Evolutionary conservation across 2,888 invertebrate species (phyloP).

Genomic region (Notodonta ziczac): DNA sequence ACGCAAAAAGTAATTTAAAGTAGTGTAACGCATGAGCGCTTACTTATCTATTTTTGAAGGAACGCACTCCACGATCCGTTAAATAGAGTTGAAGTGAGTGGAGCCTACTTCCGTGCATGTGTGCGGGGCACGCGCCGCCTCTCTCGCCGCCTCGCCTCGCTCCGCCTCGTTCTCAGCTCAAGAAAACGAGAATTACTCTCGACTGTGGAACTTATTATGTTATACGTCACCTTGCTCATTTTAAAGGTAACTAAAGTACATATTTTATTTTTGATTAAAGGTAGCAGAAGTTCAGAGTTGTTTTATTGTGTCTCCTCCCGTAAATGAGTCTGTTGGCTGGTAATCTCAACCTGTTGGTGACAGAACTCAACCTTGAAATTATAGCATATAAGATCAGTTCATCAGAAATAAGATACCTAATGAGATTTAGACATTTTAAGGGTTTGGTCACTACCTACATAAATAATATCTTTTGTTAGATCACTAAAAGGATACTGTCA

Average conservation of each 20-base stretch:
- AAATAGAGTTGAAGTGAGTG: constrained; percentile 70
- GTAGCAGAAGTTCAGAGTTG: neutral
- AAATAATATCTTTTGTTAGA: too few relatives aligned
- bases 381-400: neutral
- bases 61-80: constrained; percentile 75
- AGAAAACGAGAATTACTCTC: constrained; percentile 61
- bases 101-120: constrained; percentile 77
- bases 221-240: neutral
- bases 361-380: neutral
- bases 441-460: too few relatives aligned
- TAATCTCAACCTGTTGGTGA: neutral
- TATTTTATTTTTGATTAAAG: neutral
- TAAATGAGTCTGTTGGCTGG: neutral
- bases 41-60: constrained; percentile 76
- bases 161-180: constrained; percentile 27
- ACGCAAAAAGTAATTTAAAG: constrained; percentile 80
- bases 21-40: constrained; percentile 72
- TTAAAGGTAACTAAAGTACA: neutral
- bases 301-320: neutral
- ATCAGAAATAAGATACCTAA: neutral
- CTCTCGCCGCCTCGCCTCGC: constrained; percentile 58
- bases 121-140: constrained; percentile 70
- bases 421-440: too few relatives aligned
- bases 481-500: neutral
- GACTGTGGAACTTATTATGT: constrained; percentile 41